Evolutionary conservation across 2,888 invertebrate species (phyloP), one percentile per base, ranked within the genome.

Genomic region (Tachina lurida): DNA sequence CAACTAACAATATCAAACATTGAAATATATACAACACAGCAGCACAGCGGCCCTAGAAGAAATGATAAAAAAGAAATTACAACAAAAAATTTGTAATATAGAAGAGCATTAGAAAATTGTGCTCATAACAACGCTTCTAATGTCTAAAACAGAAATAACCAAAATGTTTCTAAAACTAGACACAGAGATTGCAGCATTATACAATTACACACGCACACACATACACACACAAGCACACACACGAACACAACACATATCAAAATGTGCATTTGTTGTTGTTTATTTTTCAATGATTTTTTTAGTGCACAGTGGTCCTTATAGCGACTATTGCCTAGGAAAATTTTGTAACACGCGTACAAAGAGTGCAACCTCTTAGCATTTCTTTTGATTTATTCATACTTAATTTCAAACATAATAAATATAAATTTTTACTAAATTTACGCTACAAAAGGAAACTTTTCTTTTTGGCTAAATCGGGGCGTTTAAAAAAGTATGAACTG

Each of bases 91-190:
- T n/a, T 65, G 65, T 39, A 67, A 47, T 58, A 58, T 3, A 49
- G 15, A 76, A 58, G 39, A 77, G 73, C 17, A 56, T 60, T 49
- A 49, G n/a, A 62, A 74, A 75, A 81, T 68, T 70, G 71, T 60
- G 43, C 76, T 67, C 73, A 77, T 83, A 83, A 73, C 67, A 73
- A 73, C 67, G 83, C 83, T 83, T 77, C 71, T 81, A 75, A 81
- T 81, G 81, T 75, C 81, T 75, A 70, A 83, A 73, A 73, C 73
- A 77, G 77, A 73, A 67, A 60, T 83, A 73, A 31, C 31, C 65
- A 73, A 83, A 83, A 73, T 77, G 19, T 83, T 73, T 77, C 67
- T 77, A 19, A 60, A 54, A 60, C 73, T 71, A 77, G 56, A 73
- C 67, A 73, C 52, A 71, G 12, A 60, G 71, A 73, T 60, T 77